Base-by-base conservation (phyloP, 1,140 invertebrate species). In the Pollicipes pollicipes region DNA sequence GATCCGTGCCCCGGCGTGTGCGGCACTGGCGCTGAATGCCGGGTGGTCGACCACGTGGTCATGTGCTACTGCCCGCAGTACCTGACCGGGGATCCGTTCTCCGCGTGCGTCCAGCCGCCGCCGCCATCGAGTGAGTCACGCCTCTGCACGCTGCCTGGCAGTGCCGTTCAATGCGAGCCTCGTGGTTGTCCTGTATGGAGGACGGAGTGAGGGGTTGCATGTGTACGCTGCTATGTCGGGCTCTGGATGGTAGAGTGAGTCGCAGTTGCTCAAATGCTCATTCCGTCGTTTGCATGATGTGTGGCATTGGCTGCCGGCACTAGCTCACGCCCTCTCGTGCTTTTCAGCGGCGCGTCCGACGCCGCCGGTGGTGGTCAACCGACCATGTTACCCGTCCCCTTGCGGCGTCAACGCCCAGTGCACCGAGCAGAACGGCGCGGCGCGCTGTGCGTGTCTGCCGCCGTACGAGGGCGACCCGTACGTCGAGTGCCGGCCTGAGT, bases 401-500 rank as follows among this genome's bases (percentile, higher is more conserved):
- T 94, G 91, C 76, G 90, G 90, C 27, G 81, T 88, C 70, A 91
- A 93, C 79, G 88, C 91, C 0, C 84, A 87, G 71, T 95, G 91
- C 75, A 80, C 80, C 30, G 84, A 87, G 0, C 81, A 84, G 63
- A 83, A 86, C 73, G 90, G 93, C 77, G 78, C 83, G 69, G 84
- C 89, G 0, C 79, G 85, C 29, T 95, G 93, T 77, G 79, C 81
- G 24, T 95, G 93, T 78, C 86, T 87, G 75, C 74, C 81, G 66
- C 90, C 89, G 0, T 93, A 86, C 77, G 87, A 87, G 74, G 90
- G 90, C 0, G 88, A 93, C 81, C 85, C 90, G 0, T 83, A 85
- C 80, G 73, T 77, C 37, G 72, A 75, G 64, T 78, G 76, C 69
- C 66, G 68, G n/a, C 72, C 72, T 17, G 72, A 71, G 27, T 75